Evolutionary conservation across 2,113 vertebrate genomes (phyloP).

Genomic region (Petrocephalus zakoni): DNA sequence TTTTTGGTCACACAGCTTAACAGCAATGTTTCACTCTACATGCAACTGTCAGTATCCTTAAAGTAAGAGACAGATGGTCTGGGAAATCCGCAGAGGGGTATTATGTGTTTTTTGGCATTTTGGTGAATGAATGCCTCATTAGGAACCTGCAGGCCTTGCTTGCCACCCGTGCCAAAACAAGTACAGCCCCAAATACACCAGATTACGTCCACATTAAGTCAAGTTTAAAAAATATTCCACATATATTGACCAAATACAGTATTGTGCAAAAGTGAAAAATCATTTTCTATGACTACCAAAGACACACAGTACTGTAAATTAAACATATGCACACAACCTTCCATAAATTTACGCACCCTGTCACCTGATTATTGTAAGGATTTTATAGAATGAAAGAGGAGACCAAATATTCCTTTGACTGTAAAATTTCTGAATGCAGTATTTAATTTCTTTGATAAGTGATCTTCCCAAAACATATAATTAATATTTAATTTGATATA

Average conservation of each 20-base stretch:
- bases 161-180: not conserved
- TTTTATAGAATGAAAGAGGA: conserved; percentile 37
- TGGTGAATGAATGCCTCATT: not conserved
- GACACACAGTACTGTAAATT: no score
- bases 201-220: not conserved
- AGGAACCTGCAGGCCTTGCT: not conserved
- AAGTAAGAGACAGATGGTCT: not conserved
- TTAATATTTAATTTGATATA: conserved; percentile 64
- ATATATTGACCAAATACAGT: not conserved
- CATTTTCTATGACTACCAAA: no score
- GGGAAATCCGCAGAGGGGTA: not conserved
- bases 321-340: not conserved
- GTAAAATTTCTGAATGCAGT: conserved; percentile 40
- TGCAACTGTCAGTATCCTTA: conserved; percentile 26
- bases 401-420: conserved; percentile 41
- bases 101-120: not conserved
- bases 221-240: not conserved
- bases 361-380: not conserved
- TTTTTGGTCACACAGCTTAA: conserved; percentile 42
- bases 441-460: conserved; percentile 58
- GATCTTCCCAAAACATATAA: conserved; percentile 48
- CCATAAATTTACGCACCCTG: not conserved
- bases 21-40: conserved; percentile 42
- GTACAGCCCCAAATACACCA: not conserved
- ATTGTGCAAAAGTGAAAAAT: no score